These are phyloP conservation scores for Lepetodrilus schrolli DNA, from an alignment of 2,888 invertebrate species.

Conservation along the genomic window DNA sequence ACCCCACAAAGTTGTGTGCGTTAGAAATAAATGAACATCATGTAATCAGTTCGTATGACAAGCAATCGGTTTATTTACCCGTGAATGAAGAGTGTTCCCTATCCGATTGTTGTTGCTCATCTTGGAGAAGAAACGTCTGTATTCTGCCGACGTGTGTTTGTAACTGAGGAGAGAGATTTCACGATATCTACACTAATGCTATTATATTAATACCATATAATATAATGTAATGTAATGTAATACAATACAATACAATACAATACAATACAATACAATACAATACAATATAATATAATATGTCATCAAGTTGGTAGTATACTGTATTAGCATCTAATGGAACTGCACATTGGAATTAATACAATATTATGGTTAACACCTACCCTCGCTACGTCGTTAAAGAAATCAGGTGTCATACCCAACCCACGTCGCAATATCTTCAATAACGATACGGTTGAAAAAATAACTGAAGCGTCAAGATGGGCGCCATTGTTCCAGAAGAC, in stretches of 20 bases:
- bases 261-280: too few relatives aligned
- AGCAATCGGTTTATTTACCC: neutral
- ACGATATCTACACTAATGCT: too few relatives aligned
- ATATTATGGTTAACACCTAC: neutral
- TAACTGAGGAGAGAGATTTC: neutral
- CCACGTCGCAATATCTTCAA: slow-evolving; percentile 7
- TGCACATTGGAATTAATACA: too few relatives aligned
- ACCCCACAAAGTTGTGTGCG: too few relatives aligned
- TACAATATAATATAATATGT: too few relatives aligned
- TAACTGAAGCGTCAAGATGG: neutral
- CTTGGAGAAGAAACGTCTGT: slow-evolving; percentile 12
- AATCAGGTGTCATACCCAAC: slow-evolving; percentile 3
- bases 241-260: too few relatives aligned
- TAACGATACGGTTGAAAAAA: neutral
- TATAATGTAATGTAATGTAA: too few relatives aligned
- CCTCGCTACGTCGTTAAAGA: neutral
- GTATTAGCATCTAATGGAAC: too few relatives aligned
- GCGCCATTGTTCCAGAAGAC: neutral
- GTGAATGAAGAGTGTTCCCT: neutral
- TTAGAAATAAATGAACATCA: too few relatives aligned
- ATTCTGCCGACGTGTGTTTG: neutral
- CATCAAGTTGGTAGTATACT: too few relatives aligned
- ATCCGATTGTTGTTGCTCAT: neutral
- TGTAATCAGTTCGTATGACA: too few relatives aligned
- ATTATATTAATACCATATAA: too few relatives aligned